Base-by-base conservation (phyloP, 2,888 invertebrate species). In the Calliphora vomitoria region DNA sequence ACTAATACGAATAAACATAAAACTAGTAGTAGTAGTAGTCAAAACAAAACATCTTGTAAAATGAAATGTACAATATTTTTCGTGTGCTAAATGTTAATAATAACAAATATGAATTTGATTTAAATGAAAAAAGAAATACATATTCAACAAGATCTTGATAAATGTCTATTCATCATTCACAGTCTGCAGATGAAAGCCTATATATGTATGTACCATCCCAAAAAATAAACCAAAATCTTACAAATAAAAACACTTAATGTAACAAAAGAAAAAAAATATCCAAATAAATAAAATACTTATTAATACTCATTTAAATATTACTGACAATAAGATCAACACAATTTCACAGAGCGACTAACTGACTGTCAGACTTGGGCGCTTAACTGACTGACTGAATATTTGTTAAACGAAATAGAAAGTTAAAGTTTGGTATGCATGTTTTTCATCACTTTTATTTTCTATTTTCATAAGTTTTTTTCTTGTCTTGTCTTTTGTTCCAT, bases 321-420 rank as follows among this genome's bases (percentile, higher is more conserved):
- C 47, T 8, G 44, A 50, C 20, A 62, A 50, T 69, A 60, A 69
- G 47, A 69, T 15, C 25, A 72, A 72, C 25, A 62, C 38, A 41
- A 18, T 55, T 53, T 64, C 4, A 72, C n/a, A 20, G 13, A 58
- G 31, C 35, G 58, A 18, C 38, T 31, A 47, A 68, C 35, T 35
- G 20, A 76, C 41, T 25, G 76, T 18, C 18, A 60, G 47, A 68
- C 31, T 68, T 13, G 64, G 8, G 13, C 8, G 25, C 58, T 69
- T 31, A 31, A 35, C 31, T 1, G 62, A 58, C 31, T 62, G 76
- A 60, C 20, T 44, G 75, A 66, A 44, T 71, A 25, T 20, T 8
- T 50, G 50, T 38, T 55, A 41, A 87, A 85, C 79, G 87, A 87
- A 87, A 85, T 82, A 85, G 87, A 87, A 87, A 87, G 87, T 85